Percentiles rank a stretch among this genome's conserved stretches.
Conservation (phyloP, 1,140 invertebrate genomes). For the Zaprionus ghesquierei region DNA sequence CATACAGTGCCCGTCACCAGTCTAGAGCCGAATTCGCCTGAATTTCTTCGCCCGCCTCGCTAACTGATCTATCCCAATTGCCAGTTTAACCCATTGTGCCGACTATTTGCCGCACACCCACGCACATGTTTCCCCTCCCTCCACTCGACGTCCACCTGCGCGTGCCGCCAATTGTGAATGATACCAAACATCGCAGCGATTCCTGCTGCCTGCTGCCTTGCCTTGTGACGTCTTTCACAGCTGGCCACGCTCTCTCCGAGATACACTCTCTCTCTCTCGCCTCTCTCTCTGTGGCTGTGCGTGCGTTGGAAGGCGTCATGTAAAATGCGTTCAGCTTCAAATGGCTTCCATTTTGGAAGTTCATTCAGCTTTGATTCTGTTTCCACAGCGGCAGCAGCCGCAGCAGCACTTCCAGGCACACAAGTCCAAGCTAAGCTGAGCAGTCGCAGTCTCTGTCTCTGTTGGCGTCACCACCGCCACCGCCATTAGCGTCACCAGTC, state of each 20-base stretch:
- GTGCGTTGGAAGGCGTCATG: slow-evolving; percentile 52
- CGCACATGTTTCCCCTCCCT: neutral
- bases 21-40: neutral
- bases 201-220: slow-evolving; percentile 5
- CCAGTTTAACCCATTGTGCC: neutral
- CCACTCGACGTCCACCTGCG: slow-evolving; percentile 1
- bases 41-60: neutral
- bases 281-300: slow-evolving; percentile 6
- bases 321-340: slow-evolving; percentile 56
- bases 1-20: slow-evolving; percentile 17
- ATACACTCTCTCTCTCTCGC: neutral
- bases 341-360: slow-evolving; percentile 71
- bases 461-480: neutral
- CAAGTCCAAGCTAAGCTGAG: slow-evolving; percentile 3
- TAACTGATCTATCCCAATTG: slow-evolving; percentile 32
- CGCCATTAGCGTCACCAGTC: neutral
- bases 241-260: slow-evolving; percentile 15
- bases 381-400: neutral
- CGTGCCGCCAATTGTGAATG: slow-evolving; percentile 35
- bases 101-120: neutral
- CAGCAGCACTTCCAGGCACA: slow-evolving; percentile 42
- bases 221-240: slow-evolving; percentile 49
- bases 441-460: slow-evolving; percentile 1
- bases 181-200: neutral
- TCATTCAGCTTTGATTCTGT: slow-evolving; percentile 75